A percentile compares a stretch with the other conserved stretches of the same genome.
Conservation (phyloP, 2,797 vertebrate genomes). For the Tadarida brasiliensis region DNA sequence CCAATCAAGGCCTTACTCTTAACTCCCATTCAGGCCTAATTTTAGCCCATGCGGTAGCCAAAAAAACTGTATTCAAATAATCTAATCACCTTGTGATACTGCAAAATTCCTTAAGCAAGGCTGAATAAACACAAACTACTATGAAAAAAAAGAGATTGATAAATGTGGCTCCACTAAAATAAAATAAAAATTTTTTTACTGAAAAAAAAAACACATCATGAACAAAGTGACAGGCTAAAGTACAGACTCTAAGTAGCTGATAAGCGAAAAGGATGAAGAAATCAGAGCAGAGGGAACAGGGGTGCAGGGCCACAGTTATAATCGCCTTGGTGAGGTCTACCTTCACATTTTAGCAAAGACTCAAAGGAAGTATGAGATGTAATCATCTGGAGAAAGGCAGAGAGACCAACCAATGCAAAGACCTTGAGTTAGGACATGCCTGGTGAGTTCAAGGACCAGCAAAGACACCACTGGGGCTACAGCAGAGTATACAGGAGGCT, state of each 20-base stretch:
- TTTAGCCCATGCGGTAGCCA: neutral
- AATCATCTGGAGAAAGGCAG: constrained; percentile 20
- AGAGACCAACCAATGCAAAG: neutral
- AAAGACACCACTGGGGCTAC: neutral
- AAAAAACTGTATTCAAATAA: constrained; percentile 29
- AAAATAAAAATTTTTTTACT: neutral
- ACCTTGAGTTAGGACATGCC: neutral
- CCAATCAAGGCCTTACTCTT: constrained; percentile 7
- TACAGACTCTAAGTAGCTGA: neutral
- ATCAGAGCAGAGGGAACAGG: neutral
- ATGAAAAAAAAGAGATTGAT: neutral
- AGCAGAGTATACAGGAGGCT: neutral
- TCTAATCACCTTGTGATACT: neutral
- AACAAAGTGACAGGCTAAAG: neutral
- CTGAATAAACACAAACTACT: neutral
- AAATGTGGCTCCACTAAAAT: neutral
- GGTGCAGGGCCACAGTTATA: too few species aligned
- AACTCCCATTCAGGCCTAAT: neutral
- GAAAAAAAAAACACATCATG: constrained; percentile 13
- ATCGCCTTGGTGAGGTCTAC: neutral
- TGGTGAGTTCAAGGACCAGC: neutral
- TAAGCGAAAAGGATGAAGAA: neutral
- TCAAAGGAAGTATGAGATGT: neutral
- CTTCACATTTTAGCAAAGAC: neutral
- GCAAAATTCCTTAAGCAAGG: neutral